Percentiles rank a stretch among this genome's conserved stretches.
These are phyloP conservation scores for Platycheirus rosarum DNA, from an alignment of 2,888 invertebrate genomes.

Conservation along the genomic window DNA sequence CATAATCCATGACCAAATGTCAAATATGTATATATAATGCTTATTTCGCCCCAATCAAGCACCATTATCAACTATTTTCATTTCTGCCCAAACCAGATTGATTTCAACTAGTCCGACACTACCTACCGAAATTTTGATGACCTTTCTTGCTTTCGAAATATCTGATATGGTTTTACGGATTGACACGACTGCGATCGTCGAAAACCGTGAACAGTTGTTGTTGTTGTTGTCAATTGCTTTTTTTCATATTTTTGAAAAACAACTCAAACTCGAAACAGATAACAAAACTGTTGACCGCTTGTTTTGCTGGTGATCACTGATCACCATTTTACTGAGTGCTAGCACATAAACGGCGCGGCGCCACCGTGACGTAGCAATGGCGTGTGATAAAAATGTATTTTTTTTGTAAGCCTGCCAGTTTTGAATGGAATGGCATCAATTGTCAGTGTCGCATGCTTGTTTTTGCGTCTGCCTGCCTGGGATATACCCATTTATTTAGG, in stretches of 20 bases:
- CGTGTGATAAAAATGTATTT: not conserved
- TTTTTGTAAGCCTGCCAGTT: slow-evolving; percentile 17
- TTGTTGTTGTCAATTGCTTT: slow-evolving; percentile 32
- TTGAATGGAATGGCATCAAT: slow-evolving; percentile 31
- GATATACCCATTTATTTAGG: slow-evolving; percentile 40
- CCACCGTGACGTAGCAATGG: not conserved
- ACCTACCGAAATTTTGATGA: slow-evolving; percentile 55
- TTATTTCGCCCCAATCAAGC: too few relatives aligned
- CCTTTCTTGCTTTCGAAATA: slow-evolving; percentile 53
- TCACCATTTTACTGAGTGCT: slow-evolving; percentile 67
- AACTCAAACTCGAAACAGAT: slow-evolving; percentile 43
- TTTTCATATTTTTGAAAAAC: slow-evolving; percentile 36
- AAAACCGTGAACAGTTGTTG: slow-evolving; percentile 12
- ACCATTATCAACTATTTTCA: too few relatives aligned
- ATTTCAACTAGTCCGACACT: too few relatives aligned
- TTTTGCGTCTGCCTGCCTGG: slow-evolving; percentile 39
- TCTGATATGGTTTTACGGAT: slow-evolving; percentile 44
- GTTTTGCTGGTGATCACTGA: slow-evolving; percentile 59
- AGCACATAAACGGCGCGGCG: not conserved
- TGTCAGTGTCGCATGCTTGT: slow-evolving; percentile 12
- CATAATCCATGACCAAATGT: too few relatives aligned
- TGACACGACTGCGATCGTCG: slow-evolving; percentile 3
- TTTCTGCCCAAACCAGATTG: too few relatives aligned
- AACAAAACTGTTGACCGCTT: slow-evolving; percentile 63
- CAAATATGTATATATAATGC: too few relatives aligned